Conservation (phyloP, 2,888 invertebrate species). For the Zygaena filipendulae region DNA sequence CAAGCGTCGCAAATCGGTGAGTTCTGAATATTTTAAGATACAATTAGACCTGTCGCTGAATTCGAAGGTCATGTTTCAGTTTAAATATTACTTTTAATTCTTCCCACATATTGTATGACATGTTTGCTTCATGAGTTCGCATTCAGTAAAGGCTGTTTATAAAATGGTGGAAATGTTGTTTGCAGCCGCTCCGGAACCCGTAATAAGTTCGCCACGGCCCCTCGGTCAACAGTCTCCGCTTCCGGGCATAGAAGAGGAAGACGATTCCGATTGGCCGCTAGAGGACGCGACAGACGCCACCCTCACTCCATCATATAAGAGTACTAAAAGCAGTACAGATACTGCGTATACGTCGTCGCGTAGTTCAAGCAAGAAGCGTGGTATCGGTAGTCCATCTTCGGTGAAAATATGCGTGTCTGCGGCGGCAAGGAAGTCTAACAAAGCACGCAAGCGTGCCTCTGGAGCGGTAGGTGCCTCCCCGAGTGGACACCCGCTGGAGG, state of each 20-base stretch:
- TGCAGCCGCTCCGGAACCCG: slow-evolving; percentile 65
- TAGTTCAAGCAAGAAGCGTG: slow-evolving; percentile 61
- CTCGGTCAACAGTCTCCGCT: slow-evolving; percentile 77
- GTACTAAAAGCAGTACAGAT: slow-evolving; percentile 60
- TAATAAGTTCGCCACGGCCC: slow-evolving; percentile 66
- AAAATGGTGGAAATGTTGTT: no score
- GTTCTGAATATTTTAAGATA: no score
- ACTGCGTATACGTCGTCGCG: slow-evolving; percentile 60
- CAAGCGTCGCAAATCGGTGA: no score
- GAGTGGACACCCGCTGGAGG: slow-evolving; percentile 37
- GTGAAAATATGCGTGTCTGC: slow-evolving; percentile 69
- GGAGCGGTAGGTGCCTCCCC: slow-evolving; percentile 35
- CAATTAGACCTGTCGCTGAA: no score
- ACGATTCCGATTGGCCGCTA: slow-evolving; percentile 72
- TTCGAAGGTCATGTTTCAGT: no score
- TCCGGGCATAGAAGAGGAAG: slow-evolving; percentile 87
- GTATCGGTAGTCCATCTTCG: slow-evolving; percentile 67
- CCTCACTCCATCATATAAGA: slow-evolving; percentile 60
- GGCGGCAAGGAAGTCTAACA: slow-evolving; percentile 60
- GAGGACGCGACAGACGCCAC: slow-evolving; percentile 63
- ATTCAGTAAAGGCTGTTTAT: no score
- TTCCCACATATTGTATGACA: no score
- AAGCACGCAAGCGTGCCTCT: slow-evolving; percentile 62
- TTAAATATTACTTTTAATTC: no score
- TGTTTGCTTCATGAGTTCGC: no score